phyloP scores from a whole-genome alignment of 2,113 vertebrate species.

The Eretmochelys imbricata region DNA sequence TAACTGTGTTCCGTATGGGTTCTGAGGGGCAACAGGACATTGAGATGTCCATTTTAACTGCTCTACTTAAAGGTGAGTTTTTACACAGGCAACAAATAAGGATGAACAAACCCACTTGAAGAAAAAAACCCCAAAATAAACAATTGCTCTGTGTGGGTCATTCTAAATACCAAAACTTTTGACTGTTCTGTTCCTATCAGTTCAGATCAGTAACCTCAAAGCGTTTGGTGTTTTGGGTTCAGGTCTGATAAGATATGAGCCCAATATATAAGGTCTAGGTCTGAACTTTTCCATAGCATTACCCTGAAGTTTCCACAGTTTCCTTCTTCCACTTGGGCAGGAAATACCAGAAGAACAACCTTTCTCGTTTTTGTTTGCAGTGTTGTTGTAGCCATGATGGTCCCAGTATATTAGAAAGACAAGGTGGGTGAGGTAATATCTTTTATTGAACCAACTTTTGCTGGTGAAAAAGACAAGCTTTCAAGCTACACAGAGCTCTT shows the following conservation, averaged over 20 bases:
- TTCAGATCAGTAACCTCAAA: neutral
- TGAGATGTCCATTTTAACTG: constrained; percentile 97
- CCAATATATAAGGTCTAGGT: neutral
- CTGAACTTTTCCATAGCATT: neutral
- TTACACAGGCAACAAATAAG: neutral
- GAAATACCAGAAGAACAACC: neutral
- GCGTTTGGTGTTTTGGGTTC: neutral
- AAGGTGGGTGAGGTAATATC: neutral
- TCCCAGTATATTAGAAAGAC: neutral
- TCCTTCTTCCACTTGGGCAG: neutral
- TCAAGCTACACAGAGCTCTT: neutral
- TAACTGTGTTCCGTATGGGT: constrained; percentile 97
- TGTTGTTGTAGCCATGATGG: neutral
- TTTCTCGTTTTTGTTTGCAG: neutral
- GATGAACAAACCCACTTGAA: neutral
- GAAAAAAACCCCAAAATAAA: neutral
- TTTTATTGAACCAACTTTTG: neutral
- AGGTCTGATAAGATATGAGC: neutral
- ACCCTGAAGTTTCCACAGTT: neutral
- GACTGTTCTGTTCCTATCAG: neutral
- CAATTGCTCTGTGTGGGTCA: fast-evolving
- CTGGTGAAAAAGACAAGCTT: neutral
- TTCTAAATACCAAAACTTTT: neutral
- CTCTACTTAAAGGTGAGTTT: constrained; percentile 94
- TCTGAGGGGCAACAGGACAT: constrained; percentile 96